Conservation (phyloP, 2,888 invertebrate genomes). For the Agriopis aurantiaria region DNA sequence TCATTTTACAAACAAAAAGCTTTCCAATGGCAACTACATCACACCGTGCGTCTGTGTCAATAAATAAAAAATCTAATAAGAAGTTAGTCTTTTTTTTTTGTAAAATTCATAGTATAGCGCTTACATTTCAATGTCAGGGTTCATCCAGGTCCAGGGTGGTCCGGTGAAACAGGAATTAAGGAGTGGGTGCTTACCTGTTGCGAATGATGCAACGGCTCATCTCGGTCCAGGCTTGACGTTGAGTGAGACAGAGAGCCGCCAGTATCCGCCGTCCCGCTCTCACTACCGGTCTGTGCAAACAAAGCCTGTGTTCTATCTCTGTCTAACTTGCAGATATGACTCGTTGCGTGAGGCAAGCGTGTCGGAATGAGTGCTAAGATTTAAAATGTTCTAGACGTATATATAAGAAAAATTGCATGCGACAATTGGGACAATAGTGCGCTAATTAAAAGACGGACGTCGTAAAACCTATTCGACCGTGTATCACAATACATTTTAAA, state of each 20-base stretch:
- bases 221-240: slow-evolving; percentile 95
- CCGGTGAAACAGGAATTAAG: neutral
- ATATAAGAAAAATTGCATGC: slow-evolving; percentile 7
- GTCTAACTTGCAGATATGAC: slow-evolving; percentile 60
- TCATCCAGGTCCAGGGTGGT: too few relatives aligned
- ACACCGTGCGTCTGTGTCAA: too few relatives aligned
- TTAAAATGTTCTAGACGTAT: slow-evolving; percentile 23
- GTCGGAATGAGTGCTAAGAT: slow-evolving; percentile 35
- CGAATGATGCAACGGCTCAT: slow-evolving; percentile 88
- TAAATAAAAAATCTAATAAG: neutral
- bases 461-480: too few relatives aligned
- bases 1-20: neutral
- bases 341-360: slow-evolving; percentile 43
- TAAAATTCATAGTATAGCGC: neutral
- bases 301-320: slow-evolving; percentile 58
- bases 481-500: too few relatives aligned
- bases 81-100: neutral
- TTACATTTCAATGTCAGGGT: neutral
- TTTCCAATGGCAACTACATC: neutral
- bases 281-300: slow-evolving; percentile 81
- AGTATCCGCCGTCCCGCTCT: slow-evolving; percentile 87
- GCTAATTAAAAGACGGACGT: too few relatives aligned
- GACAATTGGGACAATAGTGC: neutral
- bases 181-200: slow-evolving; percentile 76
- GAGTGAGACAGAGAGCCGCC: slow-evolving; percentile 91